phyloP scores from a whole-genome alignment of 1,140 invertebrate species.

The Temnothorax nylanderi region DNA sequence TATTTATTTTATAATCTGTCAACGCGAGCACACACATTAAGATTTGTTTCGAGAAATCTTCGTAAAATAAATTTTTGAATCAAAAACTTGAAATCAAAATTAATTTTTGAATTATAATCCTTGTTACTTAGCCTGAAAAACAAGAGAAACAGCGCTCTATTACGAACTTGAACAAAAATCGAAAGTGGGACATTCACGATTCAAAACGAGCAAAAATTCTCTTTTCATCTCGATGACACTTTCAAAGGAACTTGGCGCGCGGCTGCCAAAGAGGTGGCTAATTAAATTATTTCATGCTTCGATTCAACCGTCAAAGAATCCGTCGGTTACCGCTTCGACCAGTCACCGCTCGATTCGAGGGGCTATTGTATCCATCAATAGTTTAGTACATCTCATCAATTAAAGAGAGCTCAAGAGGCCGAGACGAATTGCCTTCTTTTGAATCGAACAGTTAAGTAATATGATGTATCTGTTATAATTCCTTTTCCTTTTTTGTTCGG shows the following conservation, averaged over 20 bases:
- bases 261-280: constrained; percentile 48
- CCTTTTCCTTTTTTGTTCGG: background rate
- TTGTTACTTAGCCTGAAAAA: background rate
- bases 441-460: constrained; percentile 2
- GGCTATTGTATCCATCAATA: constrained; percentile 64
- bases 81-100: background rate
- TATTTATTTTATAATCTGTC: background rate
- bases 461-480: constrained; percentile 36
- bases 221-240: background rate
- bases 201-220: background rate
- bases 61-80: background rate
- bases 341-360: constrained; percentile 60
- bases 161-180: background rate
- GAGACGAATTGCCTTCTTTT: constrained; percentile 50
- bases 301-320: constrained; percentile 46
- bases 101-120: constrained; percentile 1
- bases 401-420: constrained; percentile 35
- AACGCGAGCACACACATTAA: background rate
- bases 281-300: constrained; percentile 68
- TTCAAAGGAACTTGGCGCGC: constrained; percentile 6
- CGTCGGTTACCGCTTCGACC: constrained; percentile 21
- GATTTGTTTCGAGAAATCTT: background rate
- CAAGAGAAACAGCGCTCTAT: background rate
- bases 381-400: constrained; percentile 62
- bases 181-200: background rate